Evolutionary conservation across 2,888 invertebrate genomes (phyloP), one percentile per base, ranked within the genome.

Genomic region (Sthenelais limicola): DNA sequence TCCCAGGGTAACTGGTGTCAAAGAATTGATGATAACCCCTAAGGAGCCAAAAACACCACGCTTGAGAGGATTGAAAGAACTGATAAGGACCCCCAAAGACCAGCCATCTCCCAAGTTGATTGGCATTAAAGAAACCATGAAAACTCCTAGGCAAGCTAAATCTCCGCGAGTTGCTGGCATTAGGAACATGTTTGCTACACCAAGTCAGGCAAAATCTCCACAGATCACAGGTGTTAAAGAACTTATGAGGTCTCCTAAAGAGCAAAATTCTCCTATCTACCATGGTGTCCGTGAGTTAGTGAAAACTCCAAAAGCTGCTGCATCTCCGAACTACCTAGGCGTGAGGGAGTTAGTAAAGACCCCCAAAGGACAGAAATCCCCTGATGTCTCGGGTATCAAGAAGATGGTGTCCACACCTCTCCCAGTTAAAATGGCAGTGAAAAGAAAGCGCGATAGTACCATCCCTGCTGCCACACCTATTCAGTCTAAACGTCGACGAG

Each of bases 21-120:
- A 52, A 48, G 71, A 75, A 21, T n/a, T 76, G 32, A 9, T 77
- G 56, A 79, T 73, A 49, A 77, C 79, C 4, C 78, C 79, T 24
- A 72, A 79, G 73, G 67, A 7, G 0, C 26, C 5, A 26, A 73
- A 51, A 62, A 66, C 76, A 5, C 74, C 77, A 12, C 71, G 38
- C 32, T 35, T 78, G 18, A 32, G 21, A 7, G 79, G 79, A 3
- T 73, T 79, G 18, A 67, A 54, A 12, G 68, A 68, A 0, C 28
- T 78, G 33, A 33, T 76, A 71, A 76, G 70, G 54, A 74, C 79
- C 18, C 79, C 79, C 4, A 81, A 80, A 68, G 15, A 33, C 0
- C 69, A 56, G 43, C 51, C 15, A 24, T 67, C 76, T 18, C 74
- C 74, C 18, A 33, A 52, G 35, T 26, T 75, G 35, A 24, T 9